Conservation (phyloP, 2,888 invertebrate species). For the Leucozona laternaria region DNA sequence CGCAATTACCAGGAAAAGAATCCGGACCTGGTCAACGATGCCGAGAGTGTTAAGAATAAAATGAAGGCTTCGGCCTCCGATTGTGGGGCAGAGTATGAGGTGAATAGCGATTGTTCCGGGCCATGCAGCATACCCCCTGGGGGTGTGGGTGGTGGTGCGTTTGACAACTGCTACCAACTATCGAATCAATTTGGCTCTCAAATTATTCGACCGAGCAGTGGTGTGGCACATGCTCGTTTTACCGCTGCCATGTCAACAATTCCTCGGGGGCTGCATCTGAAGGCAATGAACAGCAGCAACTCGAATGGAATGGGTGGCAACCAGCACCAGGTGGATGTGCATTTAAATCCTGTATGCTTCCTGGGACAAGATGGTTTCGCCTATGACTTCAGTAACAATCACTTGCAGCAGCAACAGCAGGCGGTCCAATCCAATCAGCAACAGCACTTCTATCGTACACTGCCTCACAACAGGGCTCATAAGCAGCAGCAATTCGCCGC, state of each 20-base stretch:
- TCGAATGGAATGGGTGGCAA: constrained; percentile 76
- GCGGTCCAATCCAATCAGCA: constrained; percentile 79
- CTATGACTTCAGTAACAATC: constrained; percentile 83
- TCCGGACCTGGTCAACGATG: constrained; percentile 92
- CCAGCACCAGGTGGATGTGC: constrained; percentile 89
- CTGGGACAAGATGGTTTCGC: constrained; percentile 91
- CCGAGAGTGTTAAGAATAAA: constrained; percentile 86
- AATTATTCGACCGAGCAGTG: constrained; percentile 79
- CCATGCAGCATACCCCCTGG: constrained; percentile 79
- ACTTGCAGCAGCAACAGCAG: constrained; percentile 79
- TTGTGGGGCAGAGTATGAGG: constrained; percentile 80
- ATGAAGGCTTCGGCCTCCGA: constrained; percentile 81
- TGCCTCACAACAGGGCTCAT: constrained; percentile 88
- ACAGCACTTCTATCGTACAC: constrained; percentile 88
- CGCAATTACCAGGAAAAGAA: constrained; percentile 87
- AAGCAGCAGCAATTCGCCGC: constrained; percentile 80
- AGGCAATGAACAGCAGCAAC: constrained; percentile 67
- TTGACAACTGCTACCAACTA: constrained; percentile 83
- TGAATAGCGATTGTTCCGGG: constrained; percentile 81
- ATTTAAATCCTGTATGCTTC: constrained; percentile 90
- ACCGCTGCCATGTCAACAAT: constrained; percentile 84
- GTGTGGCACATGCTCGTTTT: constrained; percentile 79
- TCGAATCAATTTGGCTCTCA: constrained; percentile 86
- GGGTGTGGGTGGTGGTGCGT: constrained; percentile 70
- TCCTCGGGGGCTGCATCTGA: constrained; percentile 84